Evolutionary conservation across 1,140 invertebrate genomes (phyloP), one percentile per base, ranked within the genome.

Genomic region (Cheumatopsyche charites): DNA sequence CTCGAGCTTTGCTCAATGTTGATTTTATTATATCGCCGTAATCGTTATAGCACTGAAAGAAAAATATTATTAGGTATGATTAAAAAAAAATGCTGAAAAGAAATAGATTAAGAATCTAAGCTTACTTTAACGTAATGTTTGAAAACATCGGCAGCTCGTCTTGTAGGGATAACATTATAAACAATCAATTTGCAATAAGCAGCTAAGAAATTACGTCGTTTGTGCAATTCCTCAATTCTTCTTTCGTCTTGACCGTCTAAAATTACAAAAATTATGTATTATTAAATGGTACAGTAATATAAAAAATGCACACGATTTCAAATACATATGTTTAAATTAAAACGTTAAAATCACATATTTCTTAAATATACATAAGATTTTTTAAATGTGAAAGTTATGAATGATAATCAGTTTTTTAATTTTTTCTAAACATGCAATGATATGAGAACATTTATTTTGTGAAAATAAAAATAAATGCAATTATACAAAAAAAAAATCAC

Each of bases 11-110:
- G 65, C 94, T 93, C 75, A 99, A 84, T 0, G 97, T 98, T 11
- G 93, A 91, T 85, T 99, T 99, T 65, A 99, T 98, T 66, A 99
- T 99, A 82, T 99, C 98, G n/a, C 98, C 98, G 86, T 98, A 99
- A 82, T 99, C 96, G 81, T 97, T 97, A 80, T 98, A 98, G 81
- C 95, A 98, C 90, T 94, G 81, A 55, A 82, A 81, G 73, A 77
- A 82, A 49, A 73, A 66, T 62, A 72, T n/a, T 19, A 36, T 36
- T 9, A 36, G 29, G 3, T 41, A 61, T 65, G 19, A 52, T 70
- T 26, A 70, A 75, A 13, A 5, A 66, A 23, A n/a, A 21, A 70
- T 67, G 26, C n/a, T 73, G 21, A 29, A 71, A 12, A 17, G 15
- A 65, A 62, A 62, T n/a, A 1, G 13, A 17, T 25, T 25, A 25